These are phyloP conservation scores for Cataglyphis hispanica DNA, from an alignment of 1,140 invertebrate genomes.

Conservation along the genomic window DNA sequence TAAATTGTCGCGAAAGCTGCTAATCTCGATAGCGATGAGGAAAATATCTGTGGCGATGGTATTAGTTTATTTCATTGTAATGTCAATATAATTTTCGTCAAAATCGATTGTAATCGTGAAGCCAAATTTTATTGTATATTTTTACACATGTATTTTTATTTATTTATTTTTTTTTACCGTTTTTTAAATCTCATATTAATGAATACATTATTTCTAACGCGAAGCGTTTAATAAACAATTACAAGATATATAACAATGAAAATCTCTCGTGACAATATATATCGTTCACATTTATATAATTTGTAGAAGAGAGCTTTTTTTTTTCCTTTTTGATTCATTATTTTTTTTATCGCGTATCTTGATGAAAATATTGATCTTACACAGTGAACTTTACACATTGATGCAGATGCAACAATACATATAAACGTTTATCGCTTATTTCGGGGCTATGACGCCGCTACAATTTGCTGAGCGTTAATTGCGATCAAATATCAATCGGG, in stretches of 20 bases:
- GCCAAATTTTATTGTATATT: conserved; percentile 4
- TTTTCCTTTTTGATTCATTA: background rate
- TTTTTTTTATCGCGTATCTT: background rate
- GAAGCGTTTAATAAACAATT: conserved; percentile 6
- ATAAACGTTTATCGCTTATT: conserved; percentile 3
- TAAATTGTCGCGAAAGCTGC: conserved; percentile 70
- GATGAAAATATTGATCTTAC: background rate
- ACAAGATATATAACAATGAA: background rate
- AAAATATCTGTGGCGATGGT: conserved; percentile 22
- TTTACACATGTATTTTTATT: conserved; percentile 1
- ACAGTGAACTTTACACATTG: background rate
- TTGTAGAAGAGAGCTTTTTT: background rate
- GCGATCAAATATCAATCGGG: conserved; percentile 28
- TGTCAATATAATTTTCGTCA: conserved; percentile 1
- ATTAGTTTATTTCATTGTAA: conserved; percentile 9
- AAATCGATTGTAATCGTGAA: conserved; percentile 18
- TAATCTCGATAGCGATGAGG: conserved; percentile 60
- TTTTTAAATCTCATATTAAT: background rate
- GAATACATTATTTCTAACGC: background rate
- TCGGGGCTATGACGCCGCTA: background rate
- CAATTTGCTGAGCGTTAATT: conserved; percentile 39
- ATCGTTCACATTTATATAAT: background rate
- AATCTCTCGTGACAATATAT: conserved; percentile 9
- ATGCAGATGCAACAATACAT: background rate
- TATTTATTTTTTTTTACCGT: too few species aligned